phyloP scores from a whole-genome alignment of 2,113 vertebrate genomes.

The Mastomys coucha region DNA sequence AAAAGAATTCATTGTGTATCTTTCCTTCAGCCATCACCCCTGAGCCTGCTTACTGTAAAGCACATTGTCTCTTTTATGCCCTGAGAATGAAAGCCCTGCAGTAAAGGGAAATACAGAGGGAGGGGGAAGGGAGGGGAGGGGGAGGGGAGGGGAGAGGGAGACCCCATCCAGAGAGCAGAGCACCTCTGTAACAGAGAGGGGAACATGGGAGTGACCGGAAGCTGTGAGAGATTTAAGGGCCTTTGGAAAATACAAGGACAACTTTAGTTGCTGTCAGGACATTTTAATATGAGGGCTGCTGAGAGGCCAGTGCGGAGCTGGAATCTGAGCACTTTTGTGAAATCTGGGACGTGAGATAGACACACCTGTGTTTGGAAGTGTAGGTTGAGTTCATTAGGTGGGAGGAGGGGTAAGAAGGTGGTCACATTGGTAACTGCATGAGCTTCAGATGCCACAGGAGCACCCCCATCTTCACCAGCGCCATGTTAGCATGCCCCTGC shows the following conservation, averaged over 20 bases:
- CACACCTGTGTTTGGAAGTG: slow-evolving; percentile 6
- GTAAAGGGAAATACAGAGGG: not conserved
- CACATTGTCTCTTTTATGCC: not conserved
- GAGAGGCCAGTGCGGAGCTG: not conserved
- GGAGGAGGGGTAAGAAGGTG: not conserved
- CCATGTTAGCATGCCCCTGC: not conserved
- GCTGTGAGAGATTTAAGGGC: slow-evolving; percentile 50
- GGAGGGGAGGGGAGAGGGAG: not conserved
- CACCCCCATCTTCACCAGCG: not conserved
- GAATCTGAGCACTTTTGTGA: not conserved
- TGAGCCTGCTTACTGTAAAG: slow-evolving; percentile 4
- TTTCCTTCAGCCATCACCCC: not conserved
- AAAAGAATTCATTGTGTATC: not conserved
- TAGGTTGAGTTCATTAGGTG: not conserved
- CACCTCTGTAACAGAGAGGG: slow-evolving; percentile 64
- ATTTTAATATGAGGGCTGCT: not conserved
- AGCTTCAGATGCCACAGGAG: not conserved
- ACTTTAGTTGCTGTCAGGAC: slow-evolving; percentile 23
- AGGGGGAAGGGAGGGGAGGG: too few species aligned
- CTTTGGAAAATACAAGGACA: slow-evolving; percentile 18
- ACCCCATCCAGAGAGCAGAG: slow-evolving; percentile 45
- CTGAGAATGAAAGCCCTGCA: slow-evolving; percentile 43
- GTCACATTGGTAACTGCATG: not conserved
- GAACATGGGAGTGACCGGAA: slow-evolving; percentile 3
- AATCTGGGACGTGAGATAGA: not conserved